Conservation (phyloP, 2,888 invertebrate genomes). For the Oligia latruncula region DNA sequence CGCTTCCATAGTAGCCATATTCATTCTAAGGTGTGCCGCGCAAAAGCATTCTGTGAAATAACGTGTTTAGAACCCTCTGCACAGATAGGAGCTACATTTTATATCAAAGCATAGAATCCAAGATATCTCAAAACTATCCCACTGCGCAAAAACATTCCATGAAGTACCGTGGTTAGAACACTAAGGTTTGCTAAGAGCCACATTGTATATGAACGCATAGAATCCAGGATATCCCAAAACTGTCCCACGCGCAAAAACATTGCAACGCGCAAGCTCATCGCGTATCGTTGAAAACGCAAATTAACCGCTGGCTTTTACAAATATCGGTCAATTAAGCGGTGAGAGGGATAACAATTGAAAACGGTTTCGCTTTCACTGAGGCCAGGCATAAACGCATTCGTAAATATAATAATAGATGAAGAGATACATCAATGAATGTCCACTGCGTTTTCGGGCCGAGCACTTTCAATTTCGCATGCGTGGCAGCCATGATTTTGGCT, state of each 20-base stretch:
- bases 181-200: not conserved
- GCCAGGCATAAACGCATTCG: constrained; percentile 79
- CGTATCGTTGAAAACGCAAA: constrained; percentile 69
- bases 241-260: constrained; percentile 35
- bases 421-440: constrained; percentile 85
- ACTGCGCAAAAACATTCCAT: constrained; percentile 30
- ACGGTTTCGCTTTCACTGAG: constrained; percentile 86
- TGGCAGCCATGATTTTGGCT: constrained; percentile 61
- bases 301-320: constrained; percentile 83
- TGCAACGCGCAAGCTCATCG: constrained; percentile 41
- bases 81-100: not conserved
- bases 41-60: constrained; percentile 18
- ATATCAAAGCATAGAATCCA: not conserved
- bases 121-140: not conserved
- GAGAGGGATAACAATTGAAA: constrained; percentile 87
- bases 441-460: constrained; percentile 79
- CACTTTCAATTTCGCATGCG: constrained; percentile 86
- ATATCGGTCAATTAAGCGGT: constrained; percentile 88
- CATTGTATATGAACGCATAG: not conserved
- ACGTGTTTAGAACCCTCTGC: not conserved
- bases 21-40: not conserved
- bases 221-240: not conserved
- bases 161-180: not conserved
- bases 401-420: constrained; percentile 89
- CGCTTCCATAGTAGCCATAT: not conserved